Evolutionary conservation across 2,888 invertebrate genomes (phyloP), one percentile per base, ranked within the genome.

Genomic region (Dryomyza anilis): DNA sequence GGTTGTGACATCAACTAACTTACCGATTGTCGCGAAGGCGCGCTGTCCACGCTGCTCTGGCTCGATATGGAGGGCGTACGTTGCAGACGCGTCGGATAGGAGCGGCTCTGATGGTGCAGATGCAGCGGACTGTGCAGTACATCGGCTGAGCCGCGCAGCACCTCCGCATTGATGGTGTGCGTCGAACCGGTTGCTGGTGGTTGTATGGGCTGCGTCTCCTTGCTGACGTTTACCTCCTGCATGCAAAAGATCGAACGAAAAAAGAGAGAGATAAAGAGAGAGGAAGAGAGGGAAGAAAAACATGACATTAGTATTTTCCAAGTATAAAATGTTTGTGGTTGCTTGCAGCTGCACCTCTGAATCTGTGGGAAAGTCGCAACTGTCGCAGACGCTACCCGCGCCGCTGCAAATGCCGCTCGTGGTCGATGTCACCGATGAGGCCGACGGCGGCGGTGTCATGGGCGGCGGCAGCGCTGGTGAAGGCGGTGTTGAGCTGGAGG

Each of bases 41-140:
- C 89, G 76, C 91, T 91, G 77, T 93, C 93, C 69, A 93, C 85
- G 78, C 92, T 93, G 83, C 92, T 91, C 81, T 93, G 93, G 64
- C 93, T 93, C 14, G 92, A 92, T 72, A 93, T 89, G 30, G 92
- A 93, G 29, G 92, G 91, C 0, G 93, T 93, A 67, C 93, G 86
- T 69, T 90, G 89, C 25, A 93, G 86, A 36, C 90, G 85, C 3
- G 89, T 89, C 56, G 89, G 88, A 77, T 88, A 88, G 65, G 88
- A 88, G 72, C 87, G 86, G 63, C 88, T 88, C 82, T 92, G 92
- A 71, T 92, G 92, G 67, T 89, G 86, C 29, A 90, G 85, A 75
- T 84, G 86, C 63, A 86, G 82, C 1, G 85, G 76, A 83, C 86
- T 83, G 81, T 60, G 60, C 81, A 89, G 87, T 23, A 85, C 78